Conservation (phyloP, 2,113 vertebrate species). For the Hyperopisus bebe region DNA sequence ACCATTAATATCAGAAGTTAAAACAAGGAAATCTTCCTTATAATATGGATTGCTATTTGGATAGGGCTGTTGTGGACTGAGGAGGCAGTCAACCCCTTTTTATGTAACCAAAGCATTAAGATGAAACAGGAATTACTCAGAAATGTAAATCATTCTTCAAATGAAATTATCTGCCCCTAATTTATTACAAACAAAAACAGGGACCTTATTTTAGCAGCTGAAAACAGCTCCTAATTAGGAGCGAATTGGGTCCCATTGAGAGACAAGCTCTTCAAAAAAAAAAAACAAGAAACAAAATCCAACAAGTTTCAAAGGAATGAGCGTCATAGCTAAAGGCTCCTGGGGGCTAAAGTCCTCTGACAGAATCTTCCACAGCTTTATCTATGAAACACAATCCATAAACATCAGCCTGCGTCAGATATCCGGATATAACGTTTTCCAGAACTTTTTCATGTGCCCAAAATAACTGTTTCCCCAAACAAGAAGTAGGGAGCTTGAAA, state of each 20-base stretch:
- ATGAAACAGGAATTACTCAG: conserved; percentile 3
- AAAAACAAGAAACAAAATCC: conserved; percentile 35
- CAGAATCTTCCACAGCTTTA: background rate
- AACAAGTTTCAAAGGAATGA: conserved; percentile 34
- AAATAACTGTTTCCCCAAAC: background rate
- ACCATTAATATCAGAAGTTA: background rate
- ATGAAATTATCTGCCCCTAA: background rate
- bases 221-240: conserved; percentile 39
- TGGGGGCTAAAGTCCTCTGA: conserved; percentile 9
- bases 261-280: conserved; percentile 6
- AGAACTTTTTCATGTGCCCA: background rate
- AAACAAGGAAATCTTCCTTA: background rate
- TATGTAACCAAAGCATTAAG: background rate
- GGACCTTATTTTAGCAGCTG: conserved; percentile 32
- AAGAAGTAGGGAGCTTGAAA: background rate
- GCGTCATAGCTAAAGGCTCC: conserved; percentile 17
- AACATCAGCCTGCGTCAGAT: background rate
- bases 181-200: conserved; percentile 30
- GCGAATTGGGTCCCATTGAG: background rate
- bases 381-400: conserved; percentile 4
- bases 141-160: background rate
- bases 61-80: background rate
- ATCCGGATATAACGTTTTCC: background rate
- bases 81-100: background rate
- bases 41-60: background rate